Base-by-base conservation (phyloP, 2,113 vertebrate species). In the Varanus salvator region DNA sequence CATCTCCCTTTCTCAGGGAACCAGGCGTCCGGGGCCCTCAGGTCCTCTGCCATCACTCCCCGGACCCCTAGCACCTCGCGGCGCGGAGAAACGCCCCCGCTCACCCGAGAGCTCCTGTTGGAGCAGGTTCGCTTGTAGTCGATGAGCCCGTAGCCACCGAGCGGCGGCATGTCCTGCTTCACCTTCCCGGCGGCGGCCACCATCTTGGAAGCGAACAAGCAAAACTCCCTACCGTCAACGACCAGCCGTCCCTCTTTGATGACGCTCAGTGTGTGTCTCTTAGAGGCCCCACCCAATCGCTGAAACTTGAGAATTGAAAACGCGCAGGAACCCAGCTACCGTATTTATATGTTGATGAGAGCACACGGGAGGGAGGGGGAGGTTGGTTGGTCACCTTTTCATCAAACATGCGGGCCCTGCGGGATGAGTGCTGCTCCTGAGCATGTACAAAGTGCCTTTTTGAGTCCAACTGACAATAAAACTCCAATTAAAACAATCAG, bases 111-210 rank as follows among this genome's bases (percentile, higher is more conserved):
- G 87, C 80, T 98, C 98, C 84, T 98, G 96, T 84, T 97, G 97
- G 8, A 98, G 98, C 4, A 99, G 93, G 91, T 98, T 96, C 98
- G 96, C 93, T 98, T 98, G 91, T 98, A 99, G 89, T 98, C 98
- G 77, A 99, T 95, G 0, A 98, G 88, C 3, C 97, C 97, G 76
- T 98, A 99, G 64, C 98, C 98, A 92, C 98, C 98, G 8, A 91
- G 85, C 29, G 98, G 98, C 93, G 98, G 97, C 98, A 99, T 98
- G 98, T 99, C 98, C 98, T 99, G 98, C 96, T 98, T 99, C 98
- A 99, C 98, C 98, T 98, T 99, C 81, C 81, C 57, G 19, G 29
- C 31, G 1, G 8, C 81, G 96, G 97, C 96, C 97, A 98, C 98
- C 98, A 99, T 99, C 91, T 96, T 97, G 17, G 85, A 68, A 2